Conservation (phyloP, 2,888 invertebrate species). For the Dorcus parallelipipedus region DNA sequence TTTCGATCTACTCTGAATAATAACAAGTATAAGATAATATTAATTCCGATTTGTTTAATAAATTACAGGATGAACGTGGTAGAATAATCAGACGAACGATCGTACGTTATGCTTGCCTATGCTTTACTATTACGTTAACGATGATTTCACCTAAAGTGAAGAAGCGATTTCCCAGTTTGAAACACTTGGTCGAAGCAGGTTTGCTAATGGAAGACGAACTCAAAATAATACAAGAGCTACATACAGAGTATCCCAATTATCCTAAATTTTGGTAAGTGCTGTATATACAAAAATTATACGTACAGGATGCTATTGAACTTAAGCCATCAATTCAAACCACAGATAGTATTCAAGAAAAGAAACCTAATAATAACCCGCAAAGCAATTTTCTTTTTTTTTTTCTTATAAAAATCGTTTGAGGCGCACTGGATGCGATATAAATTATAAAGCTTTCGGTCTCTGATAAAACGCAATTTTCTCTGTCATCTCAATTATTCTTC, state of each 20-base stretch:
- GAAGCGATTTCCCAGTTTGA: conserved; percentile 80
- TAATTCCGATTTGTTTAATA: not conserved
- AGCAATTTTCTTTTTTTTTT: no score
- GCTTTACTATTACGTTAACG: conserved; percentile 77
- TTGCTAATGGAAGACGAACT: conserved; percentile 76
- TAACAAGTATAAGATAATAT: not conserved
- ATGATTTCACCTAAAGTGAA: conserved; percentile 84
- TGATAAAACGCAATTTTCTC: not conserved
- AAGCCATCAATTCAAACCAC: no score
- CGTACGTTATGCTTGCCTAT: conserved; percentile 75
- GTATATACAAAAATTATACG: not conserved
- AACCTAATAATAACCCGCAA: no score
- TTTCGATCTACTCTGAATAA: no score
- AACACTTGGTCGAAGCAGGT: conserved; percentile 79
- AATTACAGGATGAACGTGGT: conserved; percentile 67
- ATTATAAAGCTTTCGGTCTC: not conserved
- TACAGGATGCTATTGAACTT: not conserved
- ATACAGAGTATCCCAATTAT: conserved; percentile 74
- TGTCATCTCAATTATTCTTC: not conserved
- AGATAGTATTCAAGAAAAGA: no score
- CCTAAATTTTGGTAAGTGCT: conserved; percentile 75
- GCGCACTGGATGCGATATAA: no score
- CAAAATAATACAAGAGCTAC: conserved; percentile 71
- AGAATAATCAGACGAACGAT: conserved; percentile 75
- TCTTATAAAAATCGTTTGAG: no score